Percentiles rank a stretch among this genome's conserved stretches.
Conservation (phyloP, 2,797 vertebrate species). For the Craterocephalus amniculus region DNA sequence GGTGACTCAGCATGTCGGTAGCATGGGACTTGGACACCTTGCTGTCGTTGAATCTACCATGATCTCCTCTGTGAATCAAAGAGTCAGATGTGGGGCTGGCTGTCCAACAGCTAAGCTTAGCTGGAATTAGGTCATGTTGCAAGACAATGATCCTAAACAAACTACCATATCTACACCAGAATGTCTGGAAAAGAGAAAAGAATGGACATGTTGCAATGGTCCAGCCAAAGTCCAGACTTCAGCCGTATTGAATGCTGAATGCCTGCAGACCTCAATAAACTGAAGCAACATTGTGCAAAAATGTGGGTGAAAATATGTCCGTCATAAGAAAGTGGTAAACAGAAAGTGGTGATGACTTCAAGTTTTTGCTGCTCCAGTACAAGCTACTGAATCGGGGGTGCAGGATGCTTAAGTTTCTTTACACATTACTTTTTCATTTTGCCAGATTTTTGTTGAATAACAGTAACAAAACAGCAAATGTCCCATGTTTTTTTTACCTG, state of each 20-base stretch:
- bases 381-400: not conserved
- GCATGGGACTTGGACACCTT: slow-evolving; percentile 1
- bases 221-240: slow-evolving; percentile 8
- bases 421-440: not conserved
- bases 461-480: not conserved
- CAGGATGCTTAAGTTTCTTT: not conserved
- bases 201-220: slow-evolving; percentile 1
- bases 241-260: not conserved
- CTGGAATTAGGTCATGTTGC: not conserved
- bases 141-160: not conserved
- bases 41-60: not conserved
- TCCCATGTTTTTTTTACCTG: not conserved
- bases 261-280: not conserved
- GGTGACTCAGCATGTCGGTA: too few species aligned
- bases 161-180: slow-evolving; percentile 2
- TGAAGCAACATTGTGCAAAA: not conserved
- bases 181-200: not conserved
- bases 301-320: not conserved
- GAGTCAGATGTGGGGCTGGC: not conserved
- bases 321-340: not conserved
- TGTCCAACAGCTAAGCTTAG: not conserved
- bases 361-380: not conserved
- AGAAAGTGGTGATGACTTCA: not conserved
- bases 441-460: not conserved
- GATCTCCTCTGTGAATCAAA: not conserved